Evolutionary conservation across 2,797 vertebrate genomes (phyloP).

Genomic region (Podargus strigoides): DNA sequence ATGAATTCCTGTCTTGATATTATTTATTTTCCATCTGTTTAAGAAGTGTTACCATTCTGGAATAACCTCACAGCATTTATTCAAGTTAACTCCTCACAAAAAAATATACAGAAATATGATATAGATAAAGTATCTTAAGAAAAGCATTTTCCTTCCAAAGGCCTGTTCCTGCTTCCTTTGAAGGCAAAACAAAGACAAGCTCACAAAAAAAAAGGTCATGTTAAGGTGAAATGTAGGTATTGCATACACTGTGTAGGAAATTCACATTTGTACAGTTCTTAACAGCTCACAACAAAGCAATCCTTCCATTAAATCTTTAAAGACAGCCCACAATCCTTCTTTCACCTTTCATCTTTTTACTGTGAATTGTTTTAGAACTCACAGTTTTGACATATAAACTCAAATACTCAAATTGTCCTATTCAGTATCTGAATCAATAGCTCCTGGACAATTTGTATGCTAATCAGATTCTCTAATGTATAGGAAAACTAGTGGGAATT

Average conservation of each 20-base stretch:
- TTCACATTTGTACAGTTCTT: neutral
- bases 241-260: neutral
- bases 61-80: neutral
- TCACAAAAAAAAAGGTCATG: neutral
- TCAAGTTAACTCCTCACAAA: neutral
- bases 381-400: neutral
- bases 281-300: neutral
- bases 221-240: neutral
- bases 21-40: neutral
- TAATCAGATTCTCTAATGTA: neutral
- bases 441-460: conserved; percentile 4
- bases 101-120: neutral
- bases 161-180: neutral
- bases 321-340: neutral
- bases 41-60: neutral
- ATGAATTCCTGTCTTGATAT: neutral
- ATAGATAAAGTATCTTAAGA: neutral
- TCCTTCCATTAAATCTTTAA: neutral
- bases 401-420: neutral
- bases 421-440: neutral
- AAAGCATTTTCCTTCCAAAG: neutral
- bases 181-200: neutral
- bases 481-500: neutral
- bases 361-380: neutral
- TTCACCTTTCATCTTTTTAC: neutral